Percentiles rank a stretch among this genome's conserved stretches.
phyloP scores from a whole-genome alignment of 2,797 vertebrate genomes.

The Austrolebias charrua region DNA sequence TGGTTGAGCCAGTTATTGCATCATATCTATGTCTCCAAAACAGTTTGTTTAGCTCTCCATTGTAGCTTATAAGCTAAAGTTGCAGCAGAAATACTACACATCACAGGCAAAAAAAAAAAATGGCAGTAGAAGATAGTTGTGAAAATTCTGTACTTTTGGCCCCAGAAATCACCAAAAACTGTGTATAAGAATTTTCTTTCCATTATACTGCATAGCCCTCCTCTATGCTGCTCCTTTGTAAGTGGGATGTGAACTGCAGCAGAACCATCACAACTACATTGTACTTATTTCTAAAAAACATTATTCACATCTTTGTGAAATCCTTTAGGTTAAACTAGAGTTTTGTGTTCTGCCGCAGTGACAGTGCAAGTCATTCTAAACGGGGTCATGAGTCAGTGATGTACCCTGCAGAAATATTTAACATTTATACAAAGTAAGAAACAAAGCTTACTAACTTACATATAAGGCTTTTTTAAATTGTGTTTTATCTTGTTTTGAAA shows the following conservation, averaged over 20 bases:
- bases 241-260: conserved; percentile 43
- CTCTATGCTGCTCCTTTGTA: conserved; percentile 23
- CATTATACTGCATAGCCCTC: conserved; percentile 35
- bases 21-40: conserved; percentile 1
- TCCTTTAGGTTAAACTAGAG: not conserved
- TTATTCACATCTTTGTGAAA: not conserved
- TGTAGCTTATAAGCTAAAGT: not conserved
- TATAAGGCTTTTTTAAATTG: too few relatives aligned
- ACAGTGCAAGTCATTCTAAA: not conserved
- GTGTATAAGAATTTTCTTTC: conserved; percentile 20
- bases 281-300: conserved; percentile 6
- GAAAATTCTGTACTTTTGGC: conserved; percentile 41
- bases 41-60: conserved; percentile 9
- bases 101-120: conserved; percentile 28
- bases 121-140: conserved; percentile 4
- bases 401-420: too few relatives aligned
- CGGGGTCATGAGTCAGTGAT: too few relatives aligned
- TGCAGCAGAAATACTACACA: conserved; percentile 27
- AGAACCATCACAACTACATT: conserved; percentile 27
- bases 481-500: too few relatives aligned
- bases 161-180: conserved; percentile 30
- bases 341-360: not conserved
- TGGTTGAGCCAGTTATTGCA: not conserved
- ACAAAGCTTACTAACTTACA: too few relatives aligned
- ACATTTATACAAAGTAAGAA: too few relatives aligned